phyloP scores from a whole-genome alignment of 2,113 vertebrate genomes.

The Xiphophorus hellerii region DNA sequence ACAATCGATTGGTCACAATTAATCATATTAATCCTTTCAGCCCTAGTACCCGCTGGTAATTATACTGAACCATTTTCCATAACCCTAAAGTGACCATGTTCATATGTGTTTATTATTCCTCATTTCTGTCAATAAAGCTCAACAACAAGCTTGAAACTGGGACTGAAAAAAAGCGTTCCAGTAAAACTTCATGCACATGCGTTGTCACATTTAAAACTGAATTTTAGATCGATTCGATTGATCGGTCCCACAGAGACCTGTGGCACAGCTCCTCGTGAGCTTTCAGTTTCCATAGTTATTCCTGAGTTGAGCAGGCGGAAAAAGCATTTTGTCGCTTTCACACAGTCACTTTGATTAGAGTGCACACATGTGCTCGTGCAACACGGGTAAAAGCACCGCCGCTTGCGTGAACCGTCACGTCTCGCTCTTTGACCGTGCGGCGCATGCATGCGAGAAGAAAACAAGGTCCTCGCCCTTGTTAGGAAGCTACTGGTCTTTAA shows the following conservation, averaged over 20 bases:
- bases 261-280: neutral
- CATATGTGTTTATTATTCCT: too few species aligned
- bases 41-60: too few species aligned
- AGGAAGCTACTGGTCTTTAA: neutral
- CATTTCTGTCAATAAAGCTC: too few species aligned
- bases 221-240: neutral
- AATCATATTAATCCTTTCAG: too few species aligned
- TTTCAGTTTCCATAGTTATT: neutral
- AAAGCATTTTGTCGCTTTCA: neutral
- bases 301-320: neutral
- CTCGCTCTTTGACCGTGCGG: neutral
- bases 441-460: neutral
- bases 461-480: neutral
- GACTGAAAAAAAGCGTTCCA: too few species aligned
- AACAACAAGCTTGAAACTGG: too few species aligned
- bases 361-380: neutral
- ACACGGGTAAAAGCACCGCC: neutral
- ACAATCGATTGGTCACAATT: too few species aligned
- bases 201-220: neutral
- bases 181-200: too few species aligned
- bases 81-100: too few species aligned
- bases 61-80: too few species aligned
- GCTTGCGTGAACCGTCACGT: neutral
- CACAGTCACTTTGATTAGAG: neutral
- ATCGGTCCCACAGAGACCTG: neutral